Percentiles rank a stretch among this genome's conserved stretches.
Conservation (phyloP, 1,140 invertebrate species). For the Nebria ingens region DNA sequence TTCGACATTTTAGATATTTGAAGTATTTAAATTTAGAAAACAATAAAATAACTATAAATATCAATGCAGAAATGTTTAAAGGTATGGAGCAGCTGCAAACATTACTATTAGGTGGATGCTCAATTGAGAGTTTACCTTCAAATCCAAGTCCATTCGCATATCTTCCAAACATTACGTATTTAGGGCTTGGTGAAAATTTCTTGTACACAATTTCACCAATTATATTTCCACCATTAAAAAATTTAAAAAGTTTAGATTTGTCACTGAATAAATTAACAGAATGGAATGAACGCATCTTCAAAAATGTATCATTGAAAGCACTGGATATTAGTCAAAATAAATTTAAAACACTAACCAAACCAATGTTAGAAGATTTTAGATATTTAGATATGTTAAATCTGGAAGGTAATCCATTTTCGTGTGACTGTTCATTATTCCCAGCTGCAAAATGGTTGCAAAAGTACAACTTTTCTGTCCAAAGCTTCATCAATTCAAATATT, state of each 20-base stretch:
- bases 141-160: slow-evolving; percentile 37
- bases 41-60: slow-evolving; percentile 36
- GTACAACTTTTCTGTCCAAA: background rate
- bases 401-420: slow-evolving; percentile 41
- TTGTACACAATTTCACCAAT: slow-evolving; percentile 34
- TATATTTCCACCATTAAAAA: slow-evolving; percentile 35
- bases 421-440: slow-evolving; percentile 33
- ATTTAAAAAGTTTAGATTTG: slow-evolving; percentile 37
- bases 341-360: slow-evolving; percentile 39
- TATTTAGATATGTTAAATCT: slow-evolving; percentile 37
- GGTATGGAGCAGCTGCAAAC: slow-evolving; percentile 39
- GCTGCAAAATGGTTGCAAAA: background rate
- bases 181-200: slow-evolving; percentile 39
- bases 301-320: slow-evolving; percentile 29
- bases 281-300: slow-evolving; percentile 39
- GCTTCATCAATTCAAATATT: background rate
- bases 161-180: slow-evolving; percentile 38
- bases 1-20: slow-evolving; percentile 34
- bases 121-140: slow-evolving; percentile 34
- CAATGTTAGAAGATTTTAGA: slow-evolving; percentile 43
- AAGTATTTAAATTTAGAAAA: slow-evolving; percentile 41
- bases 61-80: slow-evolving; percentile 34
- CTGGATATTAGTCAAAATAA: slow-evolving; percentile 40
- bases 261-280: slow-evolving; percentile 38
- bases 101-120: slow-evolving; percentile 38